These are phyloP conservation scores for Alviniconcha strummeri DNA, from an alignment of 2,888 invertebrate genomes.

Conservation along the genomic window DNA sequence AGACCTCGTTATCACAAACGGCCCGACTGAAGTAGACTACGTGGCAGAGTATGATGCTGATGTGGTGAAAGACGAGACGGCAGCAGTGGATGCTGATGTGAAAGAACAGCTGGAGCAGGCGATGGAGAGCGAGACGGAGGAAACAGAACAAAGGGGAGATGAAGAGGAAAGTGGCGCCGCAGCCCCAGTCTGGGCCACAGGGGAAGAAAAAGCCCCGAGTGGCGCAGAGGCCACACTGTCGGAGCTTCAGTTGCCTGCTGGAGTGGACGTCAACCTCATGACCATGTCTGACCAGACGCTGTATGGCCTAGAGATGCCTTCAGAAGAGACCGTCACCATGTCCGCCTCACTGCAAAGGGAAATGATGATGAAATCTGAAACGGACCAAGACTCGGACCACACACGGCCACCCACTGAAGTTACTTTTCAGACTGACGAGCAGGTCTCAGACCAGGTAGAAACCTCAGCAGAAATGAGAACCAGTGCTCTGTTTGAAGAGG, in stretches of 20 bases:
- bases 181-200: slow-evolving; percentile 9
- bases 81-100: slow-evolving; percentile 1
- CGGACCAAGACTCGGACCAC: slow-evolving; percentile 46
- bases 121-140: slow-evolving; percentile 21
- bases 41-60: slow-evolving; percentile 72
- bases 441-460: slow-evolving; percentile 31
- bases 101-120: slow-evolving; percentile 13
- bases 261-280: slow-evolving; percentile 48
- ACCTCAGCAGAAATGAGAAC: slow-evolving; percentile 22
- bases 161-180: slow-evolving; percentile 26
- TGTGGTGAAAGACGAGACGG: slow-evolving; percentile 7
- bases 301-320: slow-evolving; percentile 74
- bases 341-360: slow-evolving; percentile 51
- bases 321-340: slow-evolving; percentile 64
- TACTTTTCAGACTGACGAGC: slow-evolving; percentile 42
- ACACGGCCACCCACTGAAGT: slow-evolving; percentile 41
- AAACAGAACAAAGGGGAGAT: slow-evolving; percentile 19
- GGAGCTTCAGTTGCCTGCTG: slow-evolving; percentile 53
- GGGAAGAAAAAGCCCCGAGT: slow-evolving; percentile 14
- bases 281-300: slow-evolving; percentile 65
- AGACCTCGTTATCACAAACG: slow-evolving; percentile 68
- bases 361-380: slow-evolving; percentile 36
- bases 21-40: slow-evolving; percentile 77
- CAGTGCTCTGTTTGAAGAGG: slow-evolving; percentile 25
- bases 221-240: slow-evolving; percentile 42